Evolutionary conservation across 2,888 invertebrate genomes (phyloP), one percentile per base, ranked within the genome.

Genomic region (Orthosia gracilis): DNA sequence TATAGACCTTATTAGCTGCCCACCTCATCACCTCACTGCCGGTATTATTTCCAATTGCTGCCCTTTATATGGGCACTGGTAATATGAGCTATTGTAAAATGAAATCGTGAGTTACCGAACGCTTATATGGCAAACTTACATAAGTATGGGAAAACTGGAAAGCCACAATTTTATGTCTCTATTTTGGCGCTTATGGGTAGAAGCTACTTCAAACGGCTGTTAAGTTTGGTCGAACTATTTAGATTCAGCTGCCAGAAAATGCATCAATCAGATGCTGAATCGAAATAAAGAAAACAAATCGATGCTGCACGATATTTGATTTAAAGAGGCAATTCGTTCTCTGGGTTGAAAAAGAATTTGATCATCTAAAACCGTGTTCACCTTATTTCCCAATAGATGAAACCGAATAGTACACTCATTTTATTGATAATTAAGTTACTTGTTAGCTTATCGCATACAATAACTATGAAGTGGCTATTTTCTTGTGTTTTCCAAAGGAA

Each of bases 41-140:
- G 45, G 85, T 83, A 86, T 85, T 80, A 88, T 88, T 85, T 85
- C 86, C 86, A 89, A 91, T 89, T 89, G 85, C 88, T 85, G 89
- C 89, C 87, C 91, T 92, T 84, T 92, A 92, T 92, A 91, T 88
- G 91, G 92, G 71, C 78, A 78, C 62, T 76, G 74, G 86, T 83
- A 87, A 88, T 88, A 86, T 87, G 80, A 84, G 88, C 85, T 86
- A 89, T 90, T 90, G 86, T 89, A 87, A 85, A 88, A 89, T 85
- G 83, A 85, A 90, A 81, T 90, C 90, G 89, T 89, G 88, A 86
- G 87, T 85, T 85, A 70, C 83, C 74, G 66, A 66, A 73, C 66
- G 63, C 82, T 66, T 73, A 85, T 88, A 86, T 83, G 86, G 84
- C 83, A 74, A 78, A 75, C 12, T 87, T 82, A 80, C 62, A 73